Conservation (phyloP, 2,888 invertebrate species). For the Lasioglossum villosulum region DNA sequence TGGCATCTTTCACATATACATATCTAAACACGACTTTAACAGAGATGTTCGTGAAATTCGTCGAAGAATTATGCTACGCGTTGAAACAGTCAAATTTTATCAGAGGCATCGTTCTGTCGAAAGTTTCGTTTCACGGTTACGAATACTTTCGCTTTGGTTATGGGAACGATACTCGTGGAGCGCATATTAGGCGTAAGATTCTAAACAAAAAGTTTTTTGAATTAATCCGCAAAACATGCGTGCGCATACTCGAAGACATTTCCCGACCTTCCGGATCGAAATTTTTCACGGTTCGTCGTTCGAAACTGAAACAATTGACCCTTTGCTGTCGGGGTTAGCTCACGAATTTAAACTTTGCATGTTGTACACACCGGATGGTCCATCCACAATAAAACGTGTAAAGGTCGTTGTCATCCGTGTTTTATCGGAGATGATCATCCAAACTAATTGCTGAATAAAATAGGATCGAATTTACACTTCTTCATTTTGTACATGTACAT, state of each 20-base stretch:
- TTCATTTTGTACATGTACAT: not conserved
- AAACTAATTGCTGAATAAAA: not conserved
- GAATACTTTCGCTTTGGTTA: not conserved
- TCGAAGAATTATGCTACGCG: not conserved
- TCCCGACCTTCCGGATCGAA: not conserved
- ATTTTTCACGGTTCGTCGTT: not conserved
- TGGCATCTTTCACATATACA: constrained; percentile 13
- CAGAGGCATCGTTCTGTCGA: not conserved
- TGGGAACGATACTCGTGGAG: not conserved
- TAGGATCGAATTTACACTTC: not conserved
- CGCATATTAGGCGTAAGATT: not conserved
- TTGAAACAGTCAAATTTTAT: not conserved
- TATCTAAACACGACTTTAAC: constrained; percentile 6
- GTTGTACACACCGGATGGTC: not conserved
- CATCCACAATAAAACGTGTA: not conserved
- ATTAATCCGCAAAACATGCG: not conserved
- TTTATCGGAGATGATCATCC: not conserved
- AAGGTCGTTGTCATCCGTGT: not conserved
- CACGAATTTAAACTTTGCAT: not conserved
- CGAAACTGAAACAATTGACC: not conserved
- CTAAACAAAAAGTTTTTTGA: not conserved
- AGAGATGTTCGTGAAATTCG: not conserved
- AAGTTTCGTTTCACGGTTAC: not conserved
- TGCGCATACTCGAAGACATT: not conserved
- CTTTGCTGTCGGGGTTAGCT: not conserved